phyloP scores from a whole-genome alignment of 2,888 invertebrate species.

The Craniophora ligustri region DNA sequence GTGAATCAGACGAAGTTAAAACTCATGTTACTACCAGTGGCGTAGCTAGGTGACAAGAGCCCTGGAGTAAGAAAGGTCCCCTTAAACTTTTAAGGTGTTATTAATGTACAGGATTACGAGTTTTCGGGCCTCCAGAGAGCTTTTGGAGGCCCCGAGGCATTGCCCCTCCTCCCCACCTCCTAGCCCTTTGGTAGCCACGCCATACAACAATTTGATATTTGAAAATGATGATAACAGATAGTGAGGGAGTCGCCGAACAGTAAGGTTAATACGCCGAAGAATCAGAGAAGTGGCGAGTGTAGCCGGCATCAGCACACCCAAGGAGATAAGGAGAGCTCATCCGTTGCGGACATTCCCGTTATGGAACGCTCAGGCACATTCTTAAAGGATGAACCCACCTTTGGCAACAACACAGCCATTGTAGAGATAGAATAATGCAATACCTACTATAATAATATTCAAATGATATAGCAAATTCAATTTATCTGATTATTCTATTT shows the following conservation, averaged over 20 bases:
- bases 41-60: too few species aligned
- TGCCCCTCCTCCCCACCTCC: too few species aligned
- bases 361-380: conserved; percentile 92
- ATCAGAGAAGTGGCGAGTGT: conserved; percentile 10
- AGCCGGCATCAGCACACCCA: conserved; percentile 7
- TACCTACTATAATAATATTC: conserved; percentile 12
- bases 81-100: too few species aligned
- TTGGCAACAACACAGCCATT: conserved; percentile 70
- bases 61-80: too few species aligned
- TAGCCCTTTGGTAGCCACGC: too few species aligned
- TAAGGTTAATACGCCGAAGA: conserved; percentile 38
- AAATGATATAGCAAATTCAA: conserved; percentile 29
- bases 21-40: too few species aligned
- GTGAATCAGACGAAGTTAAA: too few species aligned
- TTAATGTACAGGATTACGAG: too few species aligned
- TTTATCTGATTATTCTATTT: conserved; percentile 22
- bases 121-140: too few species aligned
- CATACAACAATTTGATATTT: too few species aligned
- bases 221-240: conserved; percentile 34
- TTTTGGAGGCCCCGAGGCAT: too few species aligned
- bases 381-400: conserved; percentile 92
- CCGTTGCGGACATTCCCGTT: conserved; percentile 58
- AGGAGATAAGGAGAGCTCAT: conserved; percentile 33
- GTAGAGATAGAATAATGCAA: conserved; percentile 67
- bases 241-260: conserved; percentile 58